Evolutionary conservation across 2,888 invertebrate genomes (phyloP), one percentile per base, ranked within the genome.

Genomic region (Ophraella communa): DNA sequence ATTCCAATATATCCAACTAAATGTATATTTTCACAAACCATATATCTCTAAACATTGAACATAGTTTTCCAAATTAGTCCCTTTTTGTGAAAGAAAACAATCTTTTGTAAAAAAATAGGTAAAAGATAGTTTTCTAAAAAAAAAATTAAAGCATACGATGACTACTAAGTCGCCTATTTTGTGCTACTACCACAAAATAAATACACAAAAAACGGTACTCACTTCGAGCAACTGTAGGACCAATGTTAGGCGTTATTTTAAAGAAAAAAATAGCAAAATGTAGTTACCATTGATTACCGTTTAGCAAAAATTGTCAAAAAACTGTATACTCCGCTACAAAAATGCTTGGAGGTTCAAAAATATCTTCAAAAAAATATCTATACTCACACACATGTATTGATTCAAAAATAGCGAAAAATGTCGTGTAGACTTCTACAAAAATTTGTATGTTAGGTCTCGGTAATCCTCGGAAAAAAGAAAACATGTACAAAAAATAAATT

Each of bases 361-460:
- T 68, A 51, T 60, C 17, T 64, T 62, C 68, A 71, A 76, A 78
- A 30, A 76, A 66, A 66, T 66, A 76, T n/a, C n/a, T n/a, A n/a
- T 80, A 87, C 88, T 87, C 87, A 87, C 87, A 87, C 87, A 88
- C 87, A 88, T 87, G 87, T 88, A 87, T 85, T 88, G 87, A 87
- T 87, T 74, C 61, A 54, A 64, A 67, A 66, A 60, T 64, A 30
- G 30, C 17, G 24, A 66, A 68, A 69, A 65, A 67, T 68, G 59
- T 45, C 18, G 52, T 60, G 64, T 64, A 47, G 44, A 51, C 39
- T 51, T 42, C 18, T 24, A 35, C 33, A 57, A 45, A 57, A 47
- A 33, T 20, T 42, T 20, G 18, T n/a, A n/a, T n/a, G n/a, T n/a
- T n/a, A n/a, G n/a, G n/a, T n/a, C n/a, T n/a, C n/a, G n/a, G n/a